phyloP scores from a whole-genome alignment of 1,140 invertebrate genomes.

The Nephotettix cincticeps region DNA sequence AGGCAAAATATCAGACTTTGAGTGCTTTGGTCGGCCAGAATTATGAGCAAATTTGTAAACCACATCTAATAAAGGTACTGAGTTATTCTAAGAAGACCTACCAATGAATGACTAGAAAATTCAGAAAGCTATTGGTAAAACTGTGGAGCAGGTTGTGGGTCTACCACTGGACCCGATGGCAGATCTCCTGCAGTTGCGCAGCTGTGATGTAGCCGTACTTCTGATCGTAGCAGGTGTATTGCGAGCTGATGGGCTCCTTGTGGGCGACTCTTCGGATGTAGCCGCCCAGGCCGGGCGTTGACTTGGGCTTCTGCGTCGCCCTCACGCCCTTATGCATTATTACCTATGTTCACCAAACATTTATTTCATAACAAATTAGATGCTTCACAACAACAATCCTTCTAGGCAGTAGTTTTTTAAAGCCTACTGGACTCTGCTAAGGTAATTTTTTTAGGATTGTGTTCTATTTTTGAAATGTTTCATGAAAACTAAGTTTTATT shows the following conservation, averaged over 20 bases:
- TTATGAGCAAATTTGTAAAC: conserved; percentile 1
- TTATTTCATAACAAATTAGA: no score
- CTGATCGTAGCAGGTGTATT: conserved; percentile 15
- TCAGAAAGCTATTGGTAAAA: background rate
- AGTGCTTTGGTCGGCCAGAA: background rate
- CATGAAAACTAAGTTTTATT: no score
- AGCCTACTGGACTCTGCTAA: no score
- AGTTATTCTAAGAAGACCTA: background rate
- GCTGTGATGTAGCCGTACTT: conserved; percentile 29
- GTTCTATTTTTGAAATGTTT: no score
- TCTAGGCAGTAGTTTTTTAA: no score
- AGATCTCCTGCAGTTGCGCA: conserved; percentile 15
- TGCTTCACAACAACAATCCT: no score
- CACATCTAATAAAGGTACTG: conserved; percentile 10
- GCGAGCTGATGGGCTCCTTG: background rate
- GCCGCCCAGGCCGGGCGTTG: background rate
- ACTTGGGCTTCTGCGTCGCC: background rate
- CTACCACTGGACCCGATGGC: conserved; percentile 10
- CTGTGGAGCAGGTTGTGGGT: background rate
- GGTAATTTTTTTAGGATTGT: no score
- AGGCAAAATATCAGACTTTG: conserved; percentile 1
- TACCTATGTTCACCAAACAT: background rate
- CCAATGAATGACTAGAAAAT: background rate
- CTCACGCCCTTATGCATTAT: background rate
- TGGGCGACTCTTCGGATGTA: background rate